Evolutionary conservation across 2,888 invertebrate genomes (phyloP), one percentile per base, ranked within the genome.

Genomic region (Teleiodes luculella): DNA sequence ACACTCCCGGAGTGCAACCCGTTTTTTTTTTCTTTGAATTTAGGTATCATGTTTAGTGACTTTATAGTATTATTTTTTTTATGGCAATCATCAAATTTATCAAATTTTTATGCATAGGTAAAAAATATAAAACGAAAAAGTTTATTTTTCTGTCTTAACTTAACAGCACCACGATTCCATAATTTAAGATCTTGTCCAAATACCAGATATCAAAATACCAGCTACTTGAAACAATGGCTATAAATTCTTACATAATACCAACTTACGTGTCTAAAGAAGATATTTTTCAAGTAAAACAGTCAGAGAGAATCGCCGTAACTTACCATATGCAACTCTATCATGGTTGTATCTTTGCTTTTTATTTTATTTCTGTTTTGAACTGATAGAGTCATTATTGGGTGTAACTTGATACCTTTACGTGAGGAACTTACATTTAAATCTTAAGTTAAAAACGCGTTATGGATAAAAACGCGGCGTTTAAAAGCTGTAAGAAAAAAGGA

Each of bases 381-480:
- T 50, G 48, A 60, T 60, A 57, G 55, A 60, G 60, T 52, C 60
- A 57, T 62, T 58, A 56, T 50, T 52, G 54, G 49, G 39, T 57
- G 54, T 41, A 54, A 55, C 55, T 20, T 33, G 48, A 53, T 48
- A 53, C 13, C 33, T 31, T 24, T 11, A n/a, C 10, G 33, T 33
- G 3, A 33, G n/a, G 8, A 33, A n/a, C 33, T 33, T 33, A 11
- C 33, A 10, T 6, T n/a, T 5, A 39, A n/a, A 39, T 39, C 7
- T 3, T 39, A 8, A 8, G 16, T 7, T 14, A 5, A 39, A 39
- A 39, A 39, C 37, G n/a, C 37, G 14, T 8, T 7, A 39, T 14
- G 37, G 46, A 7, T 18, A 47, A 47, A 47, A 47, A 30, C 46
- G 31, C 30, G n/a, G 30, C 31, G 14, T 31, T n/a, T 18, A 13